Evolutionary conservation across 2,797 vertebrate species (phyloP).

Genomic region (Hippopotamyrus pictus): DNA sequence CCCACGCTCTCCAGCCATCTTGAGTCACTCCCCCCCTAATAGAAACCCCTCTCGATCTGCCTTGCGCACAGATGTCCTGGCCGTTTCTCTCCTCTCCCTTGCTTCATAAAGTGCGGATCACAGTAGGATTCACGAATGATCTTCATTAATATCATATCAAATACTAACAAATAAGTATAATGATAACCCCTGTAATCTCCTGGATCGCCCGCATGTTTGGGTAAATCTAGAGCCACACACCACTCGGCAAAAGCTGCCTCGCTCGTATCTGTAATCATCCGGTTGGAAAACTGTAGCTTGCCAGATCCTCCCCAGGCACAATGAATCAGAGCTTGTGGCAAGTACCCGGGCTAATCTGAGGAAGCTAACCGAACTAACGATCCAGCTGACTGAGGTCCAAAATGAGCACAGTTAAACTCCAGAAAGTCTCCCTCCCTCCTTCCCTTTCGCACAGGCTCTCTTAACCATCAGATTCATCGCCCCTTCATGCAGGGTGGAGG

Average conservation of each 20-base stretch:
- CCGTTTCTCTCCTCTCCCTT: background rate
- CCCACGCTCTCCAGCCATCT: background rate
- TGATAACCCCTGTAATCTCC: background rate
- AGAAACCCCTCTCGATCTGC: background rate
- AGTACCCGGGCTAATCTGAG: background rate
- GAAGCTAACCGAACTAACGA: background rate
- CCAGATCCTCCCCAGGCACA: background rate
- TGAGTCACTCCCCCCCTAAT: background rate
- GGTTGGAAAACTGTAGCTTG: background rate
- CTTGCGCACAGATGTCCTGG: background rate
- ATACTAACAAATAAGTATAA: background rate
- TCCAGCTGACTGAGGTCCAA: constrained; percentile 9
- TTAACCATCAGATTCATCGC: background rate
- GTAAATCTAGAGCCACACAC: background rate
- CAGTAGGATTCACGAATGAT: background rate
- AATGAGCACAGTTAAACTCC: background rate
- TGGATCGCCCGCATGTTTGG: background rate
- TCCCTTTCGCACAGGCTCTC: background rate
- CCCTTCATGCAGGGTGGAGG: background rate
- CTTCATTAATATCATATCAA: background rate
- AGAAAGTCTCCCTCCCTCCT: background rate
- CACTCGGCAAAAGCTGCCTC: background rate
- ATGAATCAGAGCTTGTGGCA: constrained; percentile 3
- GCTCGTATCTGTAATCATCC: background rate
- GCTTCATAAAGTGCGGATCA: background rate